Conservation (phyloP, 1,140 invertebrate genomes). For the Sminthurinus signatus region DNA sequence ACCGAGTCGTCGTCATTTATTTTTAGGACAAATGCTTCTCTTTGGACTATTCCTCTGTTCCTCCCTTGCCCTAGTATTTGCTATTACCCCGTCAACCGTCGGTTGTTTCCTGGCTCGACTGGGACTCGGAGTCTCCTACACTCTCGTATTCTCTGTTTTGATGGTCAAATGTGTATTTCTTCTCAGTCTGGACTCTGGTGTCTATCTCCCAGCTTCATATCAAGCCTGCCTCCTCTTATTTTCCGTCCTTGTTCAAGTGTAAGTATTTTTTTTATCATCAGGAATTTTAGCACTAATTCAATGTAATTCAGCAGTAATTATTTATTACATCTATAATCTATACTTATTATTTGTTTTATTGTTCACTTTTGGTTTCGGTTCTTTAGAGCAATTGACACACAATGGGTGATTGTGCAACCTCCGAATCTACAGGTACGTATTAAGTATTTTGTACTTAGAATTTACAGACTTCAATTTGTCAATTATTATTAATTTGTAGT, state of each 20-base stretch:
- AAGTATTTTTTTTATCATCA: no score
- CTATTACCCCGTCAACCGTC: slow-evolving; percentile 64
- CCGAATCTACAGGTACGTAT: slow-evolving; percentile 13
- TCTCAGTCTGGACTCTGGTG: slow-evolving; percentile 80
- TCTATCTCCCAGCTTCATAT: slow-evolving; percentile 88
- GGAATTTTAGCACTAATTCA: no score
- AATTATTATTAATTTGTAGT: no score
- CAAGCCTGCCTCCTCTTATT: slow-evolving; percentile 81
- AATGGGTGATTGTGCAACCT: slow-evolving; percentile 73
- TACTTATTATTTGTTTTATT: no score
- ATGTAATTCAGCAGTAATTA: no score
- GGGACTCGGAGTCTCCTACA: slow-evolving; percentile 75
- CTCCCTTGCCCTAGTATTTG: slow-evolving; percentile 67
- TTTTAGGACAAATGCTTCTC: slow-evolving; percentile 83
- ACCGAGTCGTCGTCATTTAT: slow-evolving; percentile 75
- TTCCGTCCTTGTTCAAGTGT: slow-evolving; percentile 71
- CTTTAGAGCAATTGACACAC: slow-evolving; percentile 74
- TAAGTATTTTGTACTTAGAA: no score
- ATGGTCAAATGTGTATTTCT: slow-evolving; percentile 91
- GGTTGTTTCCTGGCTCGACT: slow-evolving; percentile 72
- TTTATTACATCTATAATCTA: no score
- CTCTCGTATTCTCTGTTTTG: slow-evolving; percentile 82
- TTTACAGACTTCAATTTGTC: no score
- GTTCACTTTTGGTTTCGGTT: no score
- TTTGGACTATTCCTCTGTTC: slow-evolving; percentile 78